phyloP scores from a whole-genome alignment of 1,140 invertebrate species.

The Dreissena polymorpha region DNA sequence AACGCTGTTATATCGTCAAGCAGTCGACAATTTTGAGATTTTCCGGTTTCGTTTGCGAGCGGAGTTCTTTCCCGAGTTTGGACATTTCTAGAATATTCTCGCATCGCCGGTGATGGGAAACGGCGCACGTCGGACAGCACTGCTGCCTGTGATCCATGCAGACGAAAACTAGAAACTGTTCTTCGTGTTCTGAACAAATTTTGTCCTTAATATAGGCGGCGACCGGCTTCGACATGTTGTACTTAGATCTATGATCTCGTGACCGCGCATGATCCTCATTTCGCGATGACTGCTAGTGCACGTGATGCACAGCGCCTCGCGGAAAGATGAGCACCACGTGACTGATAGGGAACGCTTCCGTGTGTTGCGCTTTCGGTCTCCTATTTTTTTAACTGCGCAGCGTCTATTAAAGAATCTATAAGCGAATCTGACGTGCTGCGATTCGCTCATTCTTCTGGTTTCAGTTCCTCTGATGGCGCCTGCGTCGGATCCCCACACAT shows the following conservation, averaged over 20 bases:
- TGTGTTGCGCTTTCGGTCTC: slow-evolving; percentile 41
- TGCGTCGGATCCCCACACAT: slow-evolving; percentile 10
- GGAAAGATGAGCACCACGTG: no score
- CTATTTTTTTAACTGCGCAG: slow-evolving; percentile 19
- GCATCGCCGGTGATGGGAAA: slow-evolving; percentile 27
- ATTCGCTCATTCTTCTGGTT: slow-evolving; percentile 47
- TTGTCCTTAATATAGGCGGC: slow-evolving; percentile 33
- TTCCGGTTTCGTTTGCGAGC: slow-evolving; percentile 35
- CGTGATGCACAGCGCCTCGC: slow-evolving; percentile 32
- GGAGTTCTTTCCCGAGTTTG: slow-evolving; percentile 36
- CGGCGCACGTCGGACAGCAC: slow-evolving; percentile 41
- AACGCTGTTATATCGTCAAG: slow-evolving; percentile 24
- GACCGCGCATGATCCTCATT: slow-evolving; percentile 42
- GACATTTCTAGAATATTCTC: slow-evolving; percentile 42
- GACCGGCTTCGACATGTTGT: slow-evolving; percentile 26
- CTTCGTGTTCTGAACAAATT: slow-evolving; percentile 34
- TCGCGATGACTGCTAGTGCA: slow-evolving; percentile 46
- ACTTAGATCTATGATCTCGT: slow-evolving; percentile 32
- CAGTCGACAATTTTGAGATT: slow-evolving; percentile 35
- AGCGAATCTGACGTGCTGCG: slow-evolving; percentile 26
- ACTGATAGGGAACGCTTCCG: slow-evolving; percentile 20
- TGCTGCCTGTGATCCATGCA: slow-evolving; percentile 36
- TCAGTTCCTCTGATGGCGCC: no score
- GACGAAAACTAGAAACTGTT: slow-evolving; percentile 36
- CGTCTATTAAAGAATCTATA: slow-evolving; percentile 25